A percentile compares a stretch with the other conserved stretches of the same genome.
Conservation (phyloP, 2,797 vertebrate species). For the Channallabes apus region DNA sequence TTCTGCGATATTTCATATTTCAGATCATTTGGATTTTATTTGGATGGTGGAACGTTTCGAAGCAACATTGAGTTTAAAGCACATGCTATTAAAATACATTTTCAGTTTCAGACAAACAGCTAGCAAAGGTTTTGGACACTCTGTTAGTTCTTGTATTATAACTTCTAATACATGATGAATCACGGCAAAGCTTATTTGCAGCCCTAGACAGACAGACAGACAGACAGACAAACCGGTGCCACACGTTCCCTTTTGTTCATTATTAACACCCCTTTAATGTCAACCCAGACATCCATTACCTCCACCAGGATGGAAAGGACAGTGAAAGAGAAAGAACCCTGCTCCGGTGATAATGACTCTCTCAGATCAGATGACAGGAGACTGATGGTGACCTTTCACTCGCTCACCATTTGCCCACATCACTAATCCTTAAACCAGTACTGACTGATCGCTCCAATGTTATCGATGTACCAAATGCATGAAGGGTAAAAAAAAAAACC, state of each 20-base stretch:
- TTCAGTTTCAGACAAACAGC: neutral
- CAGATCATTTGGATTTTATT: neutral
- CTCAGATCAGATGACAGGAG: conserved; percentile 8
- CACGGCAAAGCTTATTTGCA: neutral
- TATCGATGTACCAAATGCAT: conserved; percentile 28
- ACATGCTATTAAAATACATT: neutral
- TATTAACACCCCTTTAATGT: conserved; percentile 37
- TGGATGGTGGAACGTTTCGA: neutral
- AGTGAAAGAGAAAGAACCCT: conserved; percentile 20
- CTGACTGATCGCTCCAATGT: conserved; percentile 16
- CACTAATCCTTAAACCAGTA: conserved; percentile 38
- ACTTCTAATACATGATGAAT: neutral
- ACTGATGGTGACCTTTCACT: conserved; percentile 43
- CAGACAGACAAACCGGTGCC: neutral
- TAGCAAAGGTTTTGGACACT: neutral
- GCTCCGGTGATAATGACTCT: conserved; percentile 27
- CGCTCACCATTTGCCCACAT: conserved; percentile 25
- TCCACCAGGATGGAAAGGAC: neutral
- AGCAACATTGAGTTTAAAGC: neutral
- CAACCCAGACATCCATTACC: conserved; percentile 15
- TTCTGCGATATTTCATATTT: neutral
- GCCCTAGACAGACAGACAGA: neutral
- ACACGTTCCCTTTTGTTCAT: neutral
- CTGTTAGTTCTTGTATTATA: neutral
- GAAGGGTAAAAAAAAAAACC: conserved; percentile 3